phyloP scores from a whole-genome alignment of 1,140 invertebrate species.

The Diorhabda carinulata region DNA sequence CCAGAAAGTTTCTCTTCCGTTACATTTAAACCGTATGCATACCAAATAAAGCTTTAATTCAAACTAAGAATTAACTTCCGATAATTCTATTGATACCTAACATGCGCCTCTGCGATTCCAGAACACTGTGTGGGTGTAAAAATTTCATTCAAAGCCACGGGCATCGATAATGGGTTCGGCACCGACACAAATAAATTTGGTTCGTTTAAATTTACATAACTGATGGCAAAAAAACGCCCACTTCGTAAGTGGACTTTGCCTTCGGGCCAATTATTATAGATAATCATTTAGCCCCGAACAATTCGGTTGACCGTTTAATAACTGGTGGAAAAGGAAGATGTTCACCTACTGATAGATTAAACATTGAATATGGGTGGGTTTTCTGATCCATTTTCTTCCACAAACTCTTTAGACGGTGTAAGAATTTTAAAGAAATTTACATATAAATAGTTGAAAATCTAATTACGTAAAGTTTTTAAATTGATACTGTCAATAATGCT shows the following conservation, averaged over 20 bases:
- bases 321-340: not conserved
- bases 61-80: too few relatives aligned
- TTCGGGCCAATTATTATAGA: not conserved
- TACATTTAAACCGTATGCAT: too few relatives aligned
- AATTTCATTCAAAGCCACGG: not conserved
- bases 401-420: not conserved
- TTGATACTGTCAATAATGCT: too few relatives aligned
- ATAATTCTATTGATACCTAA: not conserved
- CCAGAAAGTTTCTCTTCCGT: too few relatives aligned
- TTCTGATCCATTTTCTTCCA: not conserved
- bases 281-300: not conserved
- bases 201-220: conserved; percentile 1
- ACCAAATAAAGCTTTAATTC: too few relatives aligned
- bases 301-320: not conserved
- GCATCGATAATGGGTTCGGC: not conserved
- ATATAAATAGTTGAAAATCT: not conserved
- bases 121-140: not conserved
- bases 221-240: not conserved
- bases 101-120: not conserved
- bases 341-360: conserved; percentile 2
- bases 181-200: not conserved
- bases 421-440: not conserved
- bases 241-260: not conserved
- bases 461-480: too few relatives aligned
- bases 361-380: not conserved